A percentile compares a stretch with the other conserved stretches of the same genome.
Evolutionary conservation across 1,140 invertebrate species (phyloP).

Genomic region (Drosophila persimilis): DNA sequence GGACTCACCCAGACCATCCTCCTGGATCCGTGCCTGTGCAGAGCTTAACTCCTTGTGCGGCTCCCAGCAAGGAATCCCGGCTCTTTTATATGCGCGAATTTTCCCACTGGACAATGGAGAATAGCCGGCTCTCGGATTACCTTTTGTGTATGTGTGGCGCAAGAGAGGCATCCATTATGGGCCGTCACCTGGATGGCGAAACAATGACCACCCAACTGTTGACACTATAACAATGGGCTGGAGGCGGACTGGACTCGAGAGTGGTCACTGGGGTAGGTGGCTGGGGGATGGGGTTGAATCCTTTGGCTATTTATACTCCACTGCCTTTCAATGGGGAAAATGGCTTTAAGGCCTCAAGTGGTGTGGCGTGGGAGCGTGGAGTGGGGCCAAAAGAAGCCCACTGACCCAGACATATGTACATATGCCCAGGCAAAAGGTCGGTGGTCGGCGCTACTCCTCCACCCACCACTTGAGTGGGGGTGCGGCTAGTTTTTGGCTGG

Average conservation of each 20-base stretch:
- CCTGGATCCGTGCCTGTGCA: conserved; percentile 41
- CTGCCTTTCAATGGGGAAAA: conserved; percentile 23
- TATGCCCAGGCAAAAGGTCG: conserved; percentile 21
- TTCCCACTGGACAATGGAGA: conserved; percentile 37
- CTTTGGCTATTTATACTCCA: conserved; percentile 59
- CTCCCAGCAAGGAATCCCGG: conserved; percentile 5
- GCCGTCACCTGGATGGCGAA: conserved; percentile 67
- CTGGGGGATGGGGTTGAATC: conserved; percentile 34
- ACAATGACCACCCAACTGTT: conserved; percentile 63
- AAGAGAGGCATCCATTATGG: conserved; percentile 61
- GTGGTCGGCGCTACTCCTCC: background rate
- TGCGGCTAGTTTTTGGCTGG: too few species aligned
- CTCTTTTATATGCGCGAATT: conserved; percentile 51
- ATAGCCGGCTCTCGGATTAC: conserved; percentile 61
- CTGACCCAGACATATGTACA: conserved; percentile 70
- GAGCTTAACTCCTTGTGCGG: conserved; percentile 57
- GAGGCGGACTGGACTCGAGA: conserved; percentile 18
- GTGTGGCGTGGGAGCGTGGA: conserved; percentile 5
- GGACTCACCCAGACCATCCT: conserved; percentile 67
- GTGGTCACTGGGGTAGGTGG: conserved; percentile 16
- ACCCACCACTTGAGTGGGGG: background rate
- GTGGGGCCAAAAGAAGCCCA: conserved; percentile 51
- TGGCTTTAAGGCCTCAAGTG: conserved; percentile 62
- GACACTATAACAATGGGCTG: conserved; percentile 66
- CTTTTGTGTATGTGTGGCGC: conserved; percentile 57